Evolutionary conservation across 2,113 vertebrate genomes (phyloP), one percentile per base, ranked within the genome.

Genomic region (Opisthocomus hoazin): DNA sequence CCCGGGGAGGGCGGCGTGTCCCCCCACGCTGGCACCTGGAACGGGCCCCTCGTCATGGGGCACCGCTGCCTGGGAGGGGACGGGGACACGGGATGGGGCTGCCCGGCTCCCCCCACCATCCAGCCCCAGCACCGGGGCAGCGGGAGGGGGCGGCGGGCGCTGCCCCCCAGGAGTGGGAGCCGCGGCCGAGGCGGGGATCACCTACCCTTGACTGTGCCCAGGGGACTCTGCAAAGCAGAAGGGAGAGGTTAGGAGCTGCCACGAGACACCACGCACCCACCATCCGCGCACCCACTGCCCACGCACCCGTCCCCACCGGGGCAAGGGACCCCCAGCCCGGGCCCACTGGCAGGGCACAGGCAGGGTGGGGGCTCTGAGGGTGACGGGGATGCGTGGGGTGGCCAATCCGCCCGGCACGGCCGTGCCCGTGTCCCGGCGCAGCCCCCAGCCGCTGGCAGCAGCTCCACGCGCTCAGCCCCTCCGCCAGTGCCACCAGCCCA

Each of bases 161-260:
- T 53, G 50, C 23, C 27, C 10, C 29, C 45, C 4, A 1, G 7
- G 76, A 64, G 22, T 9, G 11, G 84, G 77, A 56, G 79, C 54
- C 34, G 11, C 1, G 15, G 70, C 43, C 17, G 10, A 48, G 46
- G 39, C 2, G 22, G 57, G 76, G 34, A 27, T 70, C 61, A 90
- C 98, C 75, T 98, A 98, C 98, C 98, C 97, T 97, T 98, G 70
- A 94, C 97, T 6, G 97, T 91, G 95, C 97, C 97, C 91, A 97
- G 79, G 1, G 97, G 96, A 56, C 96, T 97, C 98, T 99, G 98
- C 71, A 98, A 98, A 73, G 97, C 41, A 98, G 95, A 94, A 97
- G 39, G 57, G 51, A 95, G 70, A 80, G 30, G 86, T 98, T 76
- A 98, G 88, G 43, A 53, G 66, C 24, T 3, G 27, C 18, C 0